A percentile compares a stretch with the other conserved stretches of the same genome.
These are phyloP conservation scores for Numenius phaeopus DNA, from an alignment of 2,797 vertebrate species.

Conservation along the genomic window DNA sequence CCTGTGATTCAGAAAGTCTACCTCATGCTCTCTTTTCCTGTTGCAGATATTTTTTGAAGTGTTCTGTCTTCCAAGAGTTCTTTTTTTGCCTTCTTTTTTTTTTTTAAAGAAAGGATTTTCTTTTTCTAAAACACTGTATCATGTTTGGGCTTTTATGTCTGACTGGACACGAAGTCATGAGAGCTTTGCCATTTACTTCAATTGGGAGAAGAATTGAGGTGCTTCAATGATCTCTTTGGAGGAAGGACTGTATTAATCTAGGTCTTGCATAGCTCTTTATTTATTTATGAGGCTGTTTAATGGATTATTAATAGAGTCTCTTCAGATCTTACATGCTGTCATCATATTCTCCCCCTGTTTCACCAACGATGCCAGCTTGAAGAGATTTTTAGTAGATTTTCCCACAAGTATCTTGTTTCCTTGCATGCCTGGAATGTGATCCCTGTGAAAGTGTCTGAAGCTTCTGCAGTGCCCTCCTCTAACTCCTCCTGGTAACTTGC, in stretches of 20 bases:
- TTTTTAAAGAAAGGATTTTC: not conserved
- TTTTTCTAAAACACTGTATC: not conserved
- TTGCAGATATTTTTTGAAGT: not conserved
- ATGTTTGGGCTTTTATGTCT: not conserved
- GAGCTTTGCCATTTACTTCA: slow-evolving; percentile 10
- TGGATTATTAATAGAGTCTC: slow-evolving; percentile 52
- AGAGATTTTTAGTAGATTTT: slow-evolving; percentile 2
- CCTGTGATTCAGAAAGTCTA: not conserved
- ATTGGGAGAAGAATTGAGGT: not conserved
- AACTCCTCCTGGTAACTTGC: not conserved
- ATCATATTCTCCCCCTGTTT: not conserved
- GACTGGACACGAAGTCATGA: not conserved
- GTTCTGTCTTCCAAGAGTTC: not conserved
- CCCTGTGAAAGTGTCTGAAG: not conserved
- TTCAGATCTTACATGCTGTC: slow-evolving; percentile 21
- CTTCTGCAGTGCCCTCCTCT: not conserved
- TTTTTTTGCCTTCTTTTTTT: not conserved
- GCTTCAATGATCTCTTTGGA: slow-evolving; percentile 7
- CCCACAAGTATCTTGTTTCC: not conserved
- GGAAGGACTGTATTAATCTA: slow-evolving; percentile 30
- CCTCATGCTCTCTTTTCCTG: not conserved
- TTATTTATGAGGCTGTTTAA: slow-evolving; percentile 35
- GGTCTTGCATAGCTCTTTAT: not conserved
- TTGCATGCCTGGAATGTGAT: not conserved
- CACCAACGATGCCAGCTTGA: not conserved